Conservation (phyloP, 2,888 invertebrate species). For the Chesias legatella region DNA sequence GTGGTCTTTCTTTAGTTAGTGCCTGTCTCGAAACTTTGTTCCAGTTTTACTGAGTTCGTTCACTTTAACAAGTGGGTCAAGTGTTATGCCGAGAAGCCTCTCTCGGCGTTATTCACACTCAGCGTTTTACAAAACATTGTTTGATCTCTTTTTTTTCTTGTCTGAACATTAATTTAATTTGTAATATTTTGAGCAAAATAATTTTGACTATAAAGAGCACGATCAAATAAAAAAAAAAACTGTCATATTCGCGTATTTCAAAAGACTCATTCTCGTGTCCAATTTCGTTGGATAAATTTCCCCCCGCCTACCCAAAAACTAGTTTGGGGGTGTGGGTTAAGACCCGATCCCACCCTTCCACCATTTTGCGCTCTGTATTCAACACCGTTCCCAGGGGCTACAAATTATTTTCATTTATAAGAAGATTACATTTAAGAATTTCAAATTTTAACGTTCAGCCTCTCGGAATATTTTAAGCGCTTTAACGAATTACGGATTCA, state of each 20-base stretch:
- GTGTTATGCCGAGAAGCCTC: conserved; percentile 18
- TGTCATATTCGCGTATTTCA: not conserved
- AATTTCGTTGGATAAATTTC: conserved; percentile 29
- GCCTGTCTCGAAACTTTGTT: conserved; percentile 1
- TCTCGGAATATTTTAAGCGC: conserved; percentile 17
- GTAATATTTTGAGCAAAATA: not conserved
- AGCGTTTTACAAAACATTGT: conserved; percentile 18
- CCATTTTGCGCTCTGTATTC: conserved; percentile 20
- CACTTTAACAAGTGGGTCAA: conserved; percentile 25
- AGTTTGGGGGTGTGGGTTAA: conserved; percentile 43
- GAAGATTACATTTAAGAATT: conserved; percentile 6
- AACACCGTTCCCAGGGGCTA: not conserved
- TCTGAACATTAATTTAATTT: not conserved
- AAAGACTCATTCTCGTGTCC: conserved; percentile 6
- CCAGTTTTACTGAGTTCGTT: conserved; percentile 4
- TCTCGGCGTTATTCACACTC: conserved; percentile 19
- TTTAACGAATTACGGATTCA: conserved; percentile 18
- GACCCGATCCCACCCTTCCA: conserved; percentile 25
- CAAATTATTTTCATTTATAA: not conserved
- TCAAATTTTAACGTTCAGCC: conserved; percentile 15
- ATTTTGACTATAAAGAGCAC: too few species aligned
- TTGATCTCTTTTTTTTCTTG: conserved; percentile 10
- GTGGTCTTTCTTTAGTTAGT: not conserved
- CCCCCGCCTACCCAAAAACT: conserved; percentile 33
- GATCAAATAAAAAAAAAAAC: too few species aligned